A percentile compares a stretch with the other conserved stretches of the same genome.
Conservation (phyloP, 2,888 invertebrate species). For the Stenotaenia linearis region DNA sequence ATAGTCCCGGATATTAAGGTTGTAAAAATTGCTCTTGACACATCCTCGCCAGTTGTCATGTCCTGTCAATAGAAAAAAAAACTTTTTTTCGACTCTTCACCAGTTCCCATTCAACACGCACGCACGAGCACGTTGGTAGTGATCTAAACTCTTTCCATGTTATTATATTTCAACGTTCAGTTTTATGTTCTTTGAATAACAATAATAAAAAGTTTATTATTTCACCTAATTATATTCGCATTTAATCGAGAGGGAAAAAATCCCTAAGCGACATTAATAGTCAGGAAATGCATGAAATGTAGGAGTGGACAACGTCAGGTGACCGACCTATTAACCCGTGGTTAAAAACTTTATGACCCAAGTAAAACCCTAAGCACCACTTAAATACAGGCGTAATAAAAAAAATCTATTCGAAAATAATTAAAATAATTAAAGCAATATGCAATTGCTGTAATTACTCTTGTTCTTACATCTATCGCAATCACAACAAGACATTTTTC, state of each 20-base stretch:
- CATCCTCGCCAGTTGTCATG: conserved; percentile 20
- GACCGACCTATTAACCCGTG: conserved; percentile 23
- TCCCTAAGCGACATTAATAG: not conserved
- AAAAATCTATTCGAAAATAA: not conserved
- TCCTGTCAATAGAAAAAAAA: conserved; percentile 17
- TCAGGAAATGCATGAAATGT: not conserved
- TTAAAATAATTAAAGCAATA: not conserved
- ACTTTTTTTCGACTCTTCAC: not conserved
- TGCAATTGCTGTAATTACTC: too few species aligned
- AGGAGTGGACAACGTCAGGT: conserved; percentile 16
- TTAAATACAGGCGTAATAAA: not conserved
- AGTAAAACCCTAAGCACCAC: not conserved
- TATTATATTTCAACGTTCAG: not conserved
- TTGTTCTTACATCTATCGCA: too few species aligned
- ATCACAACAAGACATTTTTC: not conserved
- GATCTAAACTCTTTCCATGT: not conserved
- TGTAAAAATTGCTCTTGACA: conserved; percentile 21
- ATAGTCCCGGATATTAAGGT: conserved; percentile 1
- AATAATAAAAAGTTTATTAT: conserved; percentile 13
- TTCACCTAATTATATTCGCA: not conserved
- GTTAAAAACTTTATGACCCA: conserved; percentile 26
- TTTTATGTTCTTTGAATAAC: not conserved
- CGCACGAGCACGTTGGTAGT: not conserved
- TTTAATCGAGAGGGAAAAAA: not conserved
- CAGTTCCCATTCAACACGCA: not conserved